These are phyloP conservation scores for Microctonus aethiopoides DNA, from an alignment of 2,888 invertebrate species.

Conservation along the genomic window DNA sequence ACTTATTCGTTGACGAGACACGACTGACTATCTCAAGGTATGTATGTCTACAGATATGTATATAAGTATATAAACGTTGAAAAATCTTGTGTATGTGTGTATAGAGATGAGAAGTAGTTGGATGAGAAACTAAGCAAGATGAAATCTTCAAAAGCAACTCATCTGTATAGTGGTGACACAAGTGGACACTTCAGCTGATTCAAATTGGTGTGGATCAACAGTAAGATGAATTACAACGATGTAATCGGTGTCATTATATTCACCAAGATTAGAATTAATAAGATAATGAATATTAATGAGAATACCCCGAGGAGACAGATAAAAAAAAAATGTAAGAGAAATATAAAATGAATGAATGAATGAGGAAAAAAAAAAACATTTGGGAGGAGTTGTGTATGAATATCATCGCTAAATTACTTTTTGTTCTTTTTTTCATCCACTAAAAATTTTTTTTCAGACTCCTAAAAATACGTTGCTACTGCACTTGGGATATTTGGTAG, in stretches of 20 bases:
- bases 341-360: background rate
- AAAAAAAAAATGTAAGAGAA: background rate
- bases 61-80: slow-evolving; percentile 1
- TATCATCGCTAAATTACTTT: too few relatives aligned
- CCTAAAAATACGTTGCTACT: too few relatives aligned
- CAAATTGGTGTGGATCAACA: slow-evolving; percentile 18
- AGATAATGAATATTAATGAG: slow-evolving; percentile 22
- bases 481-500: too few relatives aligned
- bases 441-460: too few relatives aligned
- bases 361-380: too few relatives aligned
- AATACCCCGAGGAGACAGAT: background rate
- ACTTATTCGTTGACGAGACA: slow-evolving; percentile 37
- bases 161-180: slow-evolving; percentile 16
- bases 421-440: too few relatives aligned
- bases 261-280: slow-evolving; percentile 22
- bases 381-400: too few relatives aligned
- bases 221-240: slow-evolving; percentile 29
- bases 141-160: slow-evolving; percentile 27
- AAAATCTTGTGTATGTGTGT: slow-evolving; percentile 1
- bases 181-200: slow-evolving; percentile 29
- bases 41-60: background rate
- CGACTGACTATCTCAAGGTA: background rate
- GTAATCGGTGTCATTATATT: slow-evolving; percentile 2
- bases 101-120: background rate
- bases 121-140: slow-evolving; percentile 24